Percentiles rank a stretch among this genome's conserved stretches.
These are phyloP conservation scores for Botrylloides violaceus DNA, from an alignment of 23 tunicate species.

Conservation along the genomic window DNA sequence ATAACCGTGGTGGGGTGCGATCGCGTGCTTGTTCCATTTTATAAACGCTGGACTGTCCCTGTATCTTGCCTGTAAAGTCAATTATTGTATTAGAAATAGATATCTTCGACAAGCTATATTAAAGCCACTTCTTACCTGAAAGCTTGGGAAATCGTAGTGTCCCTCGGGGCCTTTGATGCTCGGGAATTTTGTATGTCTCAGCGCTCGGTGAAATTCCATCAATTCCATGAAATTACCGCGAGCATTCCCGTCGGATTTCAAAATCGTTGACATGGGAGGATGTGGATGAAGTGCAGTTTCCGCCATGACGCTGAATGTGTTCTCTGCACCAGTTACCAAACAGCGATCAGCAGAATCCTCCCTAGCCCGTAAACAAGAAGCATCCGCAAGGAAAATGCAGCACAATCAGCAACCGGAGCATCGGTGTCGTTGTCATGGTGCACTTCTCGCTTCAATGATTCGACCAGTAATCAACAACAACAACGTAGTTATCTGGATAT, in stretches of 20 bases:
- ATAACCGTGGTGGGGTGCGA: slow-evolving; percentile 80
- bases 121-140: slow-evolving; percentile 85
- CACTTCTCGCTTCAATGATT: neutral
- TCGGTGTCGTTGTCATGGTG: neutral
- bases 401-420: no score
- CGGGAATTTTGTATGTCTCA: slow-evolving; percentile 80
- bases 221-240: slow-evolving; percentile 60
- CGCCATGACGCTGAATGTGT: no score
- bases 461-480: no score
- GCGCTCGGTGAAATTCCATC: slow-evolving; percentile 59
- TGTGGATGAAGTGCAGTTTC: slow-evolving; percentile 70
- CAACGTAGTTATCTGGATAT: no score
- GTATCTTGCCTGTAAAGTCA: slow-evolving; percentile 47
- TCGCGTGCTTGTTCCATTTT: slow-evolving; percentile 77
- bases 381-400: no score
- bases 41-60: slow-evolving; percentile 76
- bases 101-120: no score
- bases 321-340: no score
- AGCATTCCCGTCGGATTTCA: slow-evolving; percentile 66
- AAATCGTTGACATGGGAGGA: slow-evolving; percentile 71
- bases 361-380: no score
- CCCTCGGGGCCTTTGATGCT: slow-evolving; percentile 72
- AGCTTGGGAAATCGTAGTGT: slow-evolving; percentile 91
- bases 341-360: no score
- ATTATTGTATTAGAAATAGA: no score